A percentile compares a stretch with the other conserved stretches of the same genome.
Conservation (phyloP, 2,113 vertebrate species). For the Leptobrachium leishanense region DNA sequence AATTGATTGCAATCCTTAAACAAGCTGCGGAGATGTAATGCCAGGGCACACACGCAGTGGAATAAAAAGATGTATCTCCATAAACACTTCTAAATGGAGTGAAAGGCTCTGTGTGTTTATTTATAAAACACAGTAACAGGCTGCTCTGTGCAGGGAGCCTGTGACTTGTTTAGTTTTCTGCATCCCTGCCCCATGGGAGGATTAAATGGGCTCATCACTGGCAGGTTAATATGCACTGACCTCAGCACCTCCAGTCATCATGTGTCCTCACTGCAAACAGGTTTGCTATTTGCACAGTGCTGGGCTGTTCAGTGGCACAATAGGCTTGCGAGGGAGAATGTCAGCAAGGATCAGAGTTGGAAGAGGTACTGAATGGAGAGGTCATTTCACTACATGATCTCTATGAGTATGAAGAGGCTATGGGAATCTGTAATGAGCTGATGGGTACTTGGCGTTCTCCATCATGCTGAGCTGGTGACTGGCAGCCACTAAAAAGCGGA, state of each 20-base stretch:
- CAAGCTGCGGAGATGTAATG: slow-evolving; percentile 5
- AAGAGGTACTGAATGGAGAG: slow-evolving; percentile 46
- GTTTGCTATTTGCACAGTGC: slow-evolving; percentile 55
- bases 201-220: slow-evolving; percentile 60
- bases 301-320: slow-evolving; percentile 48
- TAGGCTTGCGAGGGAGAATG: slow-evolving; percentile 46
- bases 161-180: slow-evolving; percentile 45
- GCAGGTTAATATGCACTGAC: slow-evolving; percentile 60
- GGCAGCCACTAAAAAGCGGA: neutral
- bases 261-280: slow-evolving; percentile 57
- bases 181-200: slow-evolving; percentile 60
- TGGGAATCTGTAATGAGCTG: slow-evolving; percentile 44
- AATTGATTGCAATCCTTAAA: slow-evolving; percentile 4
- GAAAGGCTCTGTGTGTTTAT: slow-evolving; percentile 32
- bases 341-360: slow-evolving; percentile 26
- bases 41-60: slow-evolving; percentile 24
- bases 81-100: slow-evolving; percentile 23
- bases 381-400: slow-evolving; percentile 39
- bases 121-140: slow-evolving; percentile 15
- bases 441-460: slow-evolving; percentile 28
- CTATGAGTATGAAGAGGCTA: slow-evolving; percentile 35
- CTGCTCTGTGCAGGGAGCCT: slow-evolving; percentile 5
- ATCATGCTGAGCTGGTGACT: neutral
- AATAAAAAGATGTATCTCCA: slow-evolving; percentile 7
- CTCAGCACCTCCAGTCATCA: slow-evolving; percentile 53